Base-by-base conservation (phyloP, 2,113 vertebrate genomes). In the Xenopus borealis region DNA sequence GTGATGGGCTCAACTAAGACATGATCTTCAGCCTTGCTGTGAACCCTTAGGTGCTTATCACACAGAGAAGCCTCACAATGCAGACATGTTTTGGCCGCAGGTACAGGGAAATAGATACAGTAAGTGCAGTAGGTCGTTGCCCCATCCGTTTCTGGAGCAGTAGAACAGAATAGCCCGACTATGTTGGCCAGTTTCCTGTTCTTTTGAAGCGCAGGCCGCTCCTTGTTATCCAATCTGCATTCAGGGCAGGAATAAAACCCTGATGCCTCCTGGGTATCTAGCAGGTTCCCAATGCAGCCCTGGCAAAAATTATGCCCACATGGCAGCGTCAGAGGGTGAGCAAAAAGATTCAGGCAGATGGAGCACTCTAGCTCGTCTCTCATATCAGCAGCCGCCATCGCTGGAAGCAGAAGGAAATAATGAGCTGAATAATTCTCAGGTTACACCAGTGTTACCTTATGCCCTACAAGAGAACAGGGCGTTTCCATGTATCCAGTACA, bases 191-290 rank as follows among this genome's bases (percentile, higher is more conserved):
- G 20, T 12, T 50, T 63, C 1, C 3, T n/a, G 19, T 63, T 72
- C 12, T 17, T 63, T 14, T 47, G 10, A 45, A 72, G n/a, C 3
- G 0, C 27, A 1, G 70, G 70, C 3, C 47, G 47, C 1, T 53
- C 12, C 12, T 1, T 0, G 23, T 52, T 53, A 17, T 55, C 12
- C 3, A 2, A 11, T 63, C 71, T 33, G 14, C 71, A 72, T 8
- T 72, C 61, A 40, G 71, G 71, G 52, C 71, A 72, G 16, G 47
- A 19, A 19, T 53, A 72, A 64, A 16, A 23, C 53, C 61, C 44
- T 11, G 45, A 33, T 8, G 16, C 11, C n/a, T 20, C 12, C 17
- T 47, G 44, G 7, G 8, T 66, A 12, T 66, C 64, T 40, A 66
- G n/a, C n/a, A 16, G 12, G 18, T 3, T 5, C 18, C 45, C 61